Base-by-base conservation (phyloP, 1,140 invertebrate genomes). In the Meloidogyne hapla region DNA sequence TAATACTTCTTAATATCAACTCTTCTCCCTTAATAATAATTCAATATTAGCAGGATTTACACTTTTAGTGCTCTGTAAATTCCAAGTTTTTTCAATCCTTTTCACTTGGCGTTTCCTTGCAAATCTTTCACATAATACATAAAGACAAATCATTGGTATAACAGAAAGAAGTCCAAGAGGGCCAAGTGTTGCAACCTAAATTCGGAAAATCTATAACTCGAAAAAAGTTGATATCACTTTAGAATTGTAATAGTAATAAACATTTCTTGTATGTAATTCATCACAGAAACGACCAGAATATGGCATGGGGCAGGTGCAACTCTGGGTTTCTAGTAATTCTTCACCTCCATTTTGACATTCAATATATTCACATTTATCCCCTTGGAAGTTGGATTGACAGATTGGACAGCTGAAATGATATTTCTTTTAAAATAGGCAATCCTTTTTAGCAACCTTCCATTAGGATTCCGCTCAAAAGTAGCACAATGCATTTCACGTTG, bases 231-330 rank as follows among this genome's bases (percentile, higher is more conserved):
- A 18, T 18, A 2, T 33, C 26, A 83, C 81, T 66, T 80, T 83
- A 1, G 76, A 68, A 23, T 84, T 84, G 64, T 84, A 84, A 25
- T 76, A 79, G 63, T 73, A 81, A 63, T 84, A 84, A 42, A 84
- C 81, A 23, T 81, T 77, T 21, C 65, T 74, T 2, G 83, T 84
- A 13, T 70, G 72, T 61, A 84, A 75, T 56, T 83, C 75, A 28
- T 85, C 77, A 28, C 83, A 84, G 33, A 76, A 75, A 33, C 63
- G 40, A 15, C 82, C 82, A 26, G 72, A 70, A 56, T 80, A 84
- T 5, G 83, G 83, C 25, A 70, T 63, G 23, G 74, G 68, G 64
- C 83, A 84, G 38, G 75, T 67, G 38, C 83, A 84, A 25, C 66
- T 76, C 65, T 65, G 83, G 68, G 75, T 67, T 15, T 28, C 76